Evolutionary conservation across 2,888 invertebrate genomes (phyloP).

Genomic region (Andrena praecox): DNA sequence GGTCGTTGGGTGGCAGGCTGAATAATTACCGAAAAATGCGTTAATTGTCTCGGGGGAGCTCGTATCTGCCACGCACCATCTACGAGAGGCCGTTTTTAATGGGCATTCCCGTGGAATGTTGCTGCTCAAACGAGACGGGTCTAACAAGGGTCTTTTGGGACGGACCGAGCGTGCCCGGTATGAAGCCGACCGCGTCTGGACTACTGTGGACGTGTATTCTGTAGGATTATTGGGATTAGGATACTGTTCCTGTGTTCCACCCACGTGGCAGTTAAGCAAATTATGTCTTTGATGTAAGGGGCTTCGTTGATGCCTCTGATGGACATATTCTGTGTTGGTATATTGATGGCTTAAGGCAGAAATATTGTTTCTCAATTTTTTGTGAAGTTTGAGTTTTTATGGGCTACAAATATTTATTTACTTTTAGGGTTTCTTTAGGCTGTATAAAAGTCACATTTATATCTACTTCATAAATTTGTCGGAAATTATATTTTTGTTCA

Average conservation of each 20-base stretch:
- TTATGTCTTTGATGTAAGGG: too few species aligned
- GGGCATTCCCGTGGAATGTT: conserved; percentile 53
- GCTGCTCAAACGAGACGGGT: conserved; percentile 43
- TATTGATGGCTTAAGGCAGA: too few species aligned
- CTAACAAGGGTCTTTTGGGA: conserved; percentile 37
- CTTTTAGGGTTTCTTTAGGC: too few species aligned
- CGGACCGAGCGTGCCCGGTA: conserved; percentile 6
- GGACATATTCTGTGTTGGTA: too few species aligned
- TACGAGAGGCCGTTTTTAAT: conserved; percentile 53
- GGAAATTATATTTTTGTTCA: too few species aligned
- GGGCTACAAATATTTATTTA: too few species aligned
- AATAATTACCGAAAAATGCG: conserved; percentile 74
- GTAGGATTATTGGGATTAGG: neutral
- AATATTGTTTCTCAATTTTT: too few species aligned
- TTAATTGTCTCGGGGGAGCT: conserved; percentile 67
- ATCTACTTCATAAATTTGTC: too few species aligned
- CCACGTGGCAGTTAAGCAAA: too few species aligned
- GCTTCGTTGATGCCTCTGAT: too few species aligned
- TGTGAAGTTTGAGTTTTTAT: too few species aligned
- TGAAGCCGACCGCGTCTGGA: neutral
- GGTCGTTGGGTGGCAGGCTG: conserved; percentile 32
- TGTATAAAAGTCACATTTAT: too few species aligned
- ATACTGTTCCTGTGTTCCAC: neutral
- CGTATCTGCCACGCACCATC: conserved; percentile 60
- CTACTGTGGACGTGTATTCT: neutral